Base-by-base conservation (phyloP, 2,113 vertebrate species). In the Muntiacus reevesi region DNA sequence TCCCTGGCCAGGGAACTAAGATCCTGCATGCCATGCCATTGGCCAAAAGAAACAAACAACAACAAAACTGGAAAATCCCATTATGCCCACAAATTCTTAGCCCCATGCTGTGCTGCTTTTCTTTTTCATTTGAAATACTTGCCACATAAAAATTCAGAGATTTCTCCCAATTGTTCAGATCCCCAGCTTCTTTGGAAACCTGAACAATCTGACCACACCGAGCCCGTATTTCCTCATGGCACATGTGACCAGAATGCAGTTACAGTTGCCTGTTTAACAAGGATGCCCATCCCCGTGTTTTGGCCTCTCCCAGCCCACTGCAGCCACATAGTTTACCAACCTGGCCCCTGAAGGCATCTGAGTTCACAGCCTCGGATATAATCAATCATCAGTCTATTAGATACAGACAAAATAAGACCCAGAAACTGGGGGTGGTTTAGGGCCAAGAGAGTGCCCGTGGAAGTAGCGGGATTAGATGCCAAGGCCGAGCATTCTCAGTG, bases 401-500 rank as follows among this genome's bases (percentile, higher is more conserved):
- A 50, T 27, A 7, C 1, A 4, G 15, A 25, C 3, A 55, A 83
- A 84, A 71, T 21, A 27, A 90, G 64, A 33, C 59, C 21, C 71
- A 30, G 62, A 50, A 16, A 71, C 25, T 7, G 23, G 23, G 36
- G 6, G 19, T 55, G 82, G 36, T 23, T 71, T 45, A 0, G 17
- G 23, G 11, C 54, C 10, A 10, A 7, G 47, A 6, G 33, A 14
- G 79, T 4, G 13, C 23, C 23, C 0, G 0, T 4, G 19, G 40
- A 6, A 40, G 33, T 17, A 30, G 12, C 16, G 54, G 23, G 40
- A n/a, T 25, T 33, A 55, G 55, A 50, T 1, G 3, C 47, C 30
- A 23, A 45, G 33, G 27, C 71, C 55, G 17, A 6, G 43, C 0
- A 9, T 47, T 47, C 33, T 78, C 23, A 0, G 1, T 0, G 10